A percentile compares a stretch with the other conserved stretches of the same genome.
phyloP scores from a whole-genome alignment of 2,797 vertebrate species.

The Coregonus ussuriensis region DNA sequence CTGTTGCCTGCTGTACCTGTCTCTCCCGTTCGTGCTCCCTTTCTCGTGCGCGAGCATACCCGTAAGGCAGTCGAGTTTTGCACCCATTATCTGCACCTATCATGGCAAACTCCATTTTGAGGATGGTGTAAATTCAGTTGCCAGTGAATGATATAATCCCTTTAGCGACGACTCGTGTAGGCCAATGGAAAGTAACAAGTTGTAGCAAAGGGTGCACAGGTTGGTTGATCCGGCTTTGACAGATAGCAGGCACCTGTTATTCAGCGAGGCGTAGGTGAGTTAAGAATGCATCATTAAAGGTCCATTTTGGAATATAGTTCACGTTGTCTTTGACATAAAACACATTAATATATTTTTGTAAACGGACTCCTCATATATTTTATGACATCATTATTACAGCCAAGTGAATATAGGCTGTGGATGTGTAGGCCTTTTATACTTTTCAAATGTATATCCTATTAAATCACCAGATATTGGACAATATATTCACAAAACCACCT shows the following conservation, averaged over 20 bases:
- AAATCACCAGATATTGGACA: slow-evolving; percentile 38
- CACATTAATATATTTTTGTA: slow-evolving; percentile 27
- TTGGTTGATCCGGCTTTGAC: slow-evolving; percentile 53
- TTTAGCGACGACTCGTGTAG: slow-evolving; percentile 35
- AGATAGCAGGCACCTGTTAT: slow-evolving; percentile 46
- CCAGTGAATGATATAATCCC: slow-evolving; percentile 34
- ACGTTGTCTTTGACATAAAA: slow-evolving; percentile 48
- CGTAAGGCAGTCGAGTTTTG: slow-evolving; percentile 95
- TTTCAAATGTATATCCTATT: background rate
- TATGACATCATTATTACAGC: slow-evolving; percentile 67
- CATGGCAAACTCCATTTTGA: slow-evolving; percentile 97
- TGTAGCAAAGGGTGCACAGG: slow-evolving; percentile 47
- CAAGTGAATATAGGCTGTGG: slow-evolving; percentile 34
- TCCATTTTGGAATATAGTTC: slow-evolving; percentile 47
- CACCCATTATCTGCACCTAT: slow-evolving; percentile 95
- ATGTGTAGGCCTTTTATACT: background rate
- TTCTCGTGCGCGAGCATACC: slow-evolving; percentile 88
- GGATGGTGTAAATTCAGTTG: slow-evolving; percentile 38
- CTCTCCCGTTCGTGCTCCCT: slow-evolving; percentile 88
- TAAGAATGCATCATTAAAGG: slow-evolving; percentile 34
- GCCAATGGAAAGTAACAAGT: slow-evolving; percentile 54
- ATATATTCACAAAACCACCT: slow-evolving; percentile 15
- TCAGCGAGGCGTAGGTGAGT: slow-evolving; percentile 32
- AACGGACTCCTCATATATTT: slow-evolving; percentile 36
- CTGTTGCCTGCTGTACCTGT: slow-evolving; percentile 78